Evolutionary conservation across 92 coral and sea anemone genomes (phyloP), one percentile per base, ranked within the genome.

Genomic region (Actinernus sp.): DNA sequence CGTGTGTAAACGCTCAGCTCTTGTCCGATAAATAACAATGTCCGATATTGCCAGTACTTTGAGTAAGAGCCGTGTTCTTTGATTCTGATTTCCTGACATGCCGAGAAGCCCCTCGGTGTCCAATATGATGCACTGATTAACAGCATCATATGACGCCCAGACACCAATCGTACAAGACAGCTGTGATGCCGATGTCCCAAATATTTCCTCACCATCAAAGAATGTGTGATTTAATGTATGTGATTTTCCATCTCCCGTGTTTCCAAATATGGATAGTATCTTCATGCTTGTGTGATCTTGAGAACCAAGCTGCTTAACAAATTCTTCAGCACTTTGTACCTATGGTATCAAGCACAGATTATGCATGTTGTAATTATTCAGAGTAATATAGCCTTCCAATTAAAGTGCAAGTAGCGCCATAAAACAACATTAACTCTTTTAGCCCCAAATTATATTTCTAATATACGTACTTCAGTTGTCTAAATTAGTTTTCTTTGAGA

Each of bases 171-270:
- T 95, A 31, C 99, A 95, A 0, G 99, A 95, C 17, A 84, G 76
- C 83, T 91, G 99, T 12, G 95, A 91, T 18, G 96, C 78, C 5
- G 99, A 95, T 23, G 99, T 95, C 21, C 78, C 74, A 49, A 95
- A 95, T 17, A 95, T 82, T 61, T 95, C 99, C 59, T 83, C 65
- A 0, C 95, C 83, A 52, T 76, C 43, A 65, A 90, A 95, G 92
- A 95, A 95, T 32, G 97, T 61, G 53, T 95, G 93, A 67, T 95
- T 95, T 51, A 95, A 60, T 18, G 99, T 95, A 53, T 95, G 85
- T 4, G 99, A 95, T 46, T 95, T 95, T 14, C 99, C 99, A 84
- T 95, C 99, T 23, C 99, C 99, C 3, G 99, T 95, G 30, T 95
- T 95, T 1, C 99, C 99, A 95, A 95, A 95, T 83, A 95, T 91